Evolutionary conservation across 2,797 vertebrate species (phyloP).

Genomic region (Sebastiscus albofasciatus): DNA sequence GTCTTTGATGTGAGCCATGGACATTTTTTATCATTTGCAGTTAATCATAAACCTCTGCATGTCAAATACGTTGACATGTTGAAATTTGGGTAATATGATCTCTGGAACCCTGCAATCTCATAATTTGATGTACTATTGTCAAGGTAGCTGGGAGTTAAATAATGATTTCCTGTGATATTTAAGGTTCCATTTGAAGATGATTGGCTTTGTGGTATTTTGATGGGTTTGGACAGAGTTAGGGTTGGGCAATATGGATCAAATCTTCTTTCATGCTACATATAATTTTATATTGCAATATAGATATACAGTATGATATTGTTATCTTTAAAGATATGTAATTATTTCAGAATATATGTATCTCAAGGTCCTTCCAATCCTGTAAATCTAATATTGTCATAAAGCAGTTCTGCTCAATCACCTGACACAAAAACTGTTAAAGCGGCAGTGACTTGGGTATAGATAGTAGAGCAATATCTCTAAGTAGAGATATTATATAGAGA

Average conservation of each 20-base stretch:
- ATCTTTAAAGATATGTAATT: not conserved
- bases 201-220: not conserved
- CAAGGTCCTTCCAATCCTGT: not conserved
- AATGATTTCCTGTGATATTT: not conserved
- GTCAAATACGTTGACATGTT: not conserved
- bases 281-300: not conserved
- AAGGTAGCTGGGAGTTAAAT: not conserved
- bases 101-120: not conserved
- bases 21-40: constrained; percentile 13
- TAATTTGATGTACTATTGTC: not conserved
- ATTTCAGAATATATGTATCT: not conserved
- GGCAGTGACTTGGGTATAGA: not conserved
- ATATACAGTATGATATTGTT: not conserved
- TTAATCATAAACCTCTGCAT: not conserved
- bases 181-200: not conserved
- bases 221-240: not conserved
- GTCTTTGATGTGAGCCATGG: constrained; percentile 50
- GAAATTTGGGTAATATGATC: not conserved
- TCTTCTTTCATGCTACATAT: not conserved
- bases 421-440: not conserved
- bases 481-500: not conserved
- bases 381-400: not conserved
- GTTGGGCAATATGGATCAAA: not conserved
- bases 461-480: not conserved
- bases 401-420: not conserved